Evolutionary conservation across 2,888 invertebrate genomes (phyloP).

Genomic region (Catocala fraxini): DNA sequence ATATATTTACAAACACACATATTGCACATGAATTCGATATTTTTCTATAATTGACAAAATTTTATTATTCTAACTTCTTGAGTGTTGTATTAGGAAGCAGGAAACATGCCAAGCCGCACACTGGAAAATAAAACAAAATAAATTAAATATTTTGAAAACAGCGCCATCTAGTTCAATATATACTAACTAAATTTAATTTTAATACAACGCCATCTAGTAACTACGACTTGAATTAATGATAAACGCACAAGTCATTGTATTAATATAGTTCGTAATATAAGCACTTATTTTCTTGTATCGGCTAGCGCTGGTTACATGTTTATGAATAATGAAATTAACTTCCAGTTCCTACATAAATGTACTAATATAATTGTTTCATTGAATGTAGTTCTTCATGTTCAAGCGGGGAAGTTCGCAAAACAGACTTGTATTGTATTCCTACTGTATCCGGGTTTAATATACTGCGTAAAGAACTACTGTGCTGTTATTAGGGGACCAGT

Average conservation of each 20-base stretch:
- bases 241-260: not conserved
- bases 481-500: too few relatives aligned
- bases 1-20: not conserved
- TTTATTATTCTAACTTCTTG: constrained; percentile 75
- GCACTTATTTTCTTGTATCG: not conserved
- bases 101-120: constrained; percentile 71
- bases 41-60: not conserved
- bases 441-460: too few relatives aligned
- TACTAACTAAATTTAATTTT: not conserved
- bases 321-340: too few relatives aligned
- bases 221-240: not conserved
- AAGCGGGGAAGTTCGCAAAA: too few relatives aligned
- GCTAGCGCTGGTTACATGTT: not conserved
- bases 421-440: too few relatives aligned
- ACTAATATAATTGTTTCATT: too few relatives aligned
- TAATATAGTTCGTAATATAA: not conserved
- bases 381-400: too few relatives aligned
- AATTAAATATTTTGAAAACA: constrained; percentile 15
- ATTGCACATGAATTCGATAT: not conserved
- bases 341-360: too few relatives aligned
- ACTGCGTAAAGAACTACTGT: too few relatives aligned
- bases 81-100: constrained; percentile 80
- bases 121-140: constrained; percentile 62
- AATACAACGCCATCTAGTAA: constrained; percentile 40
- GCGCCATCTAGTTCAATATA: constrained; percentile 30